Percentiles rank a stretch among this genome's conserved stretches.
These are phyloP conservation scores for Acyrthosiphon pisum DNA, from an alignment of 1,140 invertebrate species.

Conservation along the genomic window DNA sequence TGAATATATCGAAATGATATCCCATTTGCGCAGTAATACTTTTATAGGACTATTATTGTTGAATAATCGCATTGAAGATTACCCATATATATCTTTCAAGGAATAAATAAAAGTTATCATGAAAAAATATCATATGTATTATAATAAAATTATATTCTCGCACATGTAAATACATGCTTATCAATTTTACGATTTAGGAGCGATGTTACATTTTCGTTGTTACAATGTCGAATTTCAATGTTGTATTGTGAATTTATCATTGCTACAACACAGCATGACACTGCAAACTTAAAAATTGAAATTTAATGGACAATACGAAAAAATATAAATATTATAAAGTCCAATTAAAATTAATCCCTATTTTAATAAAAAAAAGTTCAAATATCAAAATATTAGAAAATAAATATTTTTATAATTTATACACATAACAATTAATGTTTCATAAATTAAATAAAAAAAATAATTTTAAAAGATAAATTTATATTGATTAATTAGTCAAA, in stretches of 20 bases:
- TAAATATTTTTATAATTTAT: too few species aligned
- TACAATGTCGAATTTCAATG: not conserved
- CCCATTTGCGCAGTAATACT: not conserved
- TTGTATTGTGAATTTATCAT: not conserved
- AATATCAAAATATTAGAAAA: too few species aligned
- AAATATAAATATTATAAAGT: too few species aligned
- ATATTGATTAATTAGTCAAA: not conserved
- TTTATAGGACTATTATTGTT: not conserved
- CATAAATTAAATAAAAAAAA: not conserved
- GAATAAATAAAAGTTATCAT: not conserved
- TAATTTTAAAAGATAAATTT: not conserved
- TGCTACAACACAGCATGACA: too few species aligned
- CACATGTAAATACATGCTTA: not conserved
- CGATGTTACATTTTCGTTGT: too few species aligned
- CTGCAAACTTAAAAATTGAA: too few species aligned
- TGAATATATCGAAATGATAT: not conserved
- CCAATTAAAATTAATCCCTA: too few species aligned
- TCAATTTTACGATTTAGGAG: not conserved
- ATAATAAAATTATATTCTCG: not conserved
- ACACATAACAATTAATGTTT: not conserved
- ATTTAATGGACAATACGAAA: too few species aligned
- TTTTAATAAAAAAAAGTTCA: too few species aligned
- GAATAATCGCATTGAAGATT: not conserved
- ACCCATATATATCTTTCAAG: not conserved
- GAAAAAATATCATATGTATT: not conserved